Evolutionary conservation across 92 coral and sea anemone species (phyloP).

Genomic region (Phenganax stokvisi): DNA sequence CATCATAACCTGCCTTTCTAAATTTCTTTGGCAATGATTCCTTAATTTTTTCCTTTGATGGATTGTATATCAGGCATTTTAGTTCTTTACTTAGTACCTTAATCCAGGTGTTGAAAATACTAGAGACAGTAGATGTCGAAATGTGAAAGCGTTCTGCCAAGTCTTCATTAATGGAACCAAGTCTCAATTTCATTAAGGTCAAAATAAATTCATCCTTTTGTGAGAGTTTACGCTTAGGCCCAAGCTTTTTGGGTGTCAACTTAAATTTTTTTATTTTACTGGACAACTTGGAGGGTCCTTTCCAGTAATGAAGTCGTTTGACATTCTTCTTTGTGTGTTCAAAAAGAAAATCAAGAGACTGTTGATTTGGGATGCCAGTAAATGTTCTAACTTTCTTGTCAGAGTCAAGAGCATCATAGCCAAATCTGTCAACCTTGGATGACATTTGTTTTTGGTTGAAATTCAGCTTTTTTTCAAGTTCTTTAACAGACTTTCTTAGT

Average conservation of each 20-base stretch:
- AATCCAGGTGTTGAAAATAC: no score
- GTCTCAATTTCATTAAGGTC: not conserved
- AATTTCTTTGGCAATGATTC: no score
- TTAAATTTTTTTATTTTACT: not conserved
- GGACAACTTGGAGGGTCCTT: not conserved
- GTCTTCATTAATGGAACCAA: not conserved
- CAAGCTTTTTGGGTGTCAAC: not conserved
- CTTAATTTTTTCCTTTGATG: no score
- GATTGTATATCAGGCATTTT: no score
- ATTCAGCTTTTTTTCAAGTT: no score
- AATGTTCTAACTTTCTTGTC: constrained; percentile 40
- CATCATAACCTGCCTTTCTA: no score
- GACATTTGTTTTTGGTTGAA: no score
- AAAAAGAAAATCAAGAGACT: constrained; percentile 47
- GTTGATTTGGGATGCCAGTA: constrained; percentile 39
- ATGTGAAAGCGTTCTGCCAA: not conserved
- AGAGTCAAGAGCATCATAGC: constrained; percentile 22
- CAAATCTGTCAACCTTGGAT: not conserved
- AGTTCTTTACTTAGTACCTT: no score
- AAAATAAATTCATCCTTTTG: not conserved
- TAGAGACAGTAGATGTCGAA: not conserved
- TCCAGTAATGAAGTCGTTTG: not conserved
- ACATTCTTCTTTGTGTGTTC: constrained; percentile 43
- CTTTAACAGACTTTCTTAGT: no score
- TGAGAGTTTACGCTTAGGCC: not conserved